Base-by-base conservation (phyloP, 2,888 invertebrate species). In the Arctia plantaginis region DNA sequence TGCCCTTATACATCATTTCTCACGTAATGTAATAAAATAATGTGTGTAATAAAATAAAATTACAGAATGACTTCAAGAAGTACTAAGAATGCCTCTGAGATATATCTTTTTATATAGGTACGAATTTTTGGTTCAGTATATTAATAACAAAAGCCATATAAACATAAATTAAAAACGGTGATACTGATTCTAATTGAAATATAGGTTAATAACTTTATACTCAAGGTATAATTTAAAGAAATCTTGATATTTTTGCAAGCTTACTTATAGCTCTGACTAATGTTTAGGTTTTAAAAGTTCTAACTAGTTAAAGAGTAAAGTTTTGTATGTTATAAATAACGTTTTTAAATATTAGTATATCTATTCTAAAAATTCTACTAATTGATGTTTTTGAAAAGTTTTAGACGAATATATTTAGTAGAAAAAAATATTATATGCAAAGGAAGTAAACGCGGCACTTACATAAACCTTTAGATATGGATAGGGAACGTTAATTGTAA, bases 21-120 rank as follows among this genome's bases (percentile, higher is more conserved):
- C 77, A 80, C 78, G 80, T 30, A 76, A 84, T 80, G 78, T 51
- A 23, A 51, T n/a, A n/a, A n/a, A n/a, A n/a, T n/a, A n/a, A n/a
- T n/a, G n/a, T n/a, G 55, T n/a, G 27, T 27, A 59, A 55, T 55
- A 59, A 59, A 59, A 8, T 7, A 2, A 59, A 59, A 27, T 59
- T 13, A 59, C 3, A 59, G 27, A 13, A 27, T 59, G 3, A 59
- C 27, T 3, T 59, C 12, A 13, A n/a, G n/a, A 59, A 7, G 13
- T 59, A 27, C 3, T 27, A 59, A 59, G 27, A 59, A 59, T 13
- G 4, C 0, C 0, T n/a, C n/a, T 7, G 3, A 1, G 12, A 20
- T 8, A 7, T 7, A 8, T 6, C 23, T 51, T 23, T 51, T 6
- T 20, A 20, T 18, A 44, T 44, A 13, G 3, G 41, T 41, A 41